Percentiles rank a stretch among this genome's conserved stretches.
Conservation (phyloP, 2,888 invertebrate species). For the Drosophila anceps region DNA sequence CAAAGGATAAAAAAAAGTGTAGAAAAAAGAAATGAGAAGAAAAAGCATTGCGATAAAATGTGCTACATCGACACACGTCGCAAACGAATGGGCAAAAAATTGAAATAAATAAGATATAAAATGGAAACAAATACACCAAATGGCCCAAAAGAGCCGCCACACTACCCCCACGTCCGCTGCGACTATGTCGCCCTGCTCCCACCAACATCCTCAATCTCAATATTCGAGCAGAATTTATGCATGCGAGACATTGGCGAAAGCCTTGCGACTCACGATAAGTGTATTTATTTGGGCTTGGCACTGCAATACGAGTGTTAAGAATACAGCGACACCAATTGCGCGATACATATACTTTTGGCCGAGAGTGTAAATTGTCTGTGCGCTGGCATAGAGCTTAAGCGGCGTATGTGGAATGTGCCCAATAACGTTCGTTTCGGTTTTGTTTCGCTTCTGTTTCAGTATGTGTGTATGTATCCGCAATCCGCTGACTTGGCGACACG, state of each 20-base stretch:
- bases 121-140: slow-evolving; percentile 61
- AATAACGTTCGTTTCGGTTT: slow-evolving; percentile 25
- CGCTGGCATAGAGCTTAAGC: slow-evolving; percentile 27
- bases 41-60: slow-evolving; percentile 68
- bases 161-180: background rate
- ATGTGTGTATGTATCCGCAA: slow-evolving; percentile 33
- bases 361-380: slow-evolving; percentile 15
- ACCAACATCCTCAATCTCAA: slow-evolving; percentile 14
- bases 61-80: slow-evolving; percentile 62
- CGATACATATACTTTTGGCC: slow-evolving; percentile 23
- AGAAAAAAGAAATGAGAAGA: slow-evolving; percentile 24
- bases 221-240: slow-evolving; percentile 67
- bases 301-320: slow-evolving; percentile 64
- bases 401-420: slow-evolving; percentile 58
- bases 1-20: slow-evolving; percentile 48
- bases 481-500: slow-evolving; percentile 73
- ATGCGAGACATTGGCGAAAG: slow-evolving; percentile 68
- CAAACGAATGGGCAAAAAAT: slow-evolving; percentile 73
- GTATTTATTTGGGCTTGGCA: slow-evolving; percentile 70
- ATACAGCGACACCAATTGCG: slow-evolving; percentile 64
- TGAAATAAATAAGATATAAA: slow-evolving; percentile 79
- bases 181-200: background rate
- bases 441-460: slow-evolving; percentile 16
- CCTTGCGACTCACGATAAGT: slow-evolving; percentile 67
- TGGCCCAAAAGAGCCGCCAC: slow-evolving; percentile 10